Percentiles rank a stretch among this genome's conserved stretches.
These are phyloP conservation scores for Anoplophora glabripennis DNA, from an alignment of 1,140 invertebrate species.

Conservation along the genomic window DNA sequence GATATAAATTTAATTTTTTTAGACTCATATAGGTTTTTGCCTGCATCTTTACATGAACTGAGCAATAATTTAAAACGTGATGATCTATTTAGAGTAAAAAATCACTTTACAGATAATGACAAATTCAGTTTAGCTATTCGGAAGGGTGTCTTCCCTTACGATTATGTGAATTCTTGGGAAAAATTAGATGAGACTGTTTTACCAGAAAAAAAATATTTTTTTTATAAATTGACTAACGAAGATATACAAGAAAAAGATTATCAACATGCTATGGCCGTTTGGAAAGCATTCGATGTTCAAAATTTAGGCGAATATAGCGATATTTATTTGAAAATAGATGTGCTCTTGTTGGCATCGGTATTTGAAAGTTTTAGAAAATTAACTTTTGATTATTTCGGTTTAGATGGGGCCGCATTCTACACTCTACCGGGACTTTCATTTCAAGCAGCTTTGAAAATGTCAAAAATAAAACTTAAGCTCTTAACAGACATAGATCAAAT, in stretches of 20 bases:
- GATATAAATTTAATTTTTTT: conserved; percentile 1
- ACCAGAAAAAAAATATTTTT: conserved; percentile 17
- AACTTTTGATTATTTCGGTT: conserved; percentile 16
- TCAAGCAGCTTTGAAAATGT: conserved; percentile 17
- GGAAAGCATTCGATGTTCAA: conserved; percentile 15
- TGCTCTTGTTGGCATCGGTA: conserved; percentile 16
- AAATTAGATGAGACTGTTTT: conserved; percentile 13
- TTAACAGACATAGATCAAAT: conserved; percentile 19
- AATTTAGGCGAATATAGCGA: conserved; percentile 21
- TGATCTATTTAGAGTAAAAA: conserved; percentile 9
- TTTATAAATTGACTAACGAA: conserved; percentile 16
- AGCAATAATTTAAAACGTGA: neutral
- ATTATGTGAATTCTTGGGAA: conserved; percentile 19
- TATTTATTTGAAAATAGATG: conserved; percentile 19
- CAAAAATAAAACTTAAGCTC: conserved; percentile 19
- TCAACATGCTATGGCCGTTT: conserved; percentile 17
- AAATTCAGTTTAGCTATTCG: conserved; percentile 18
- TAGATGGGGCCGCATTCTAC: conserved; percentile 20
- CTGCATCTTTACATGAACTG: neutral
- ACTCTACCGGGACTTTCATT: conserved; percentile 19
- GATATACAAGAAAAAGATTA: conserved; percentile 14
- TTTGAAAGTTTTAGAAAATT: conserved; percentile 14
- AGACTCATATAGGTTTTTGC: neutral
- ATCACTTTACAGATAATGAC: conserved; percentile 16
- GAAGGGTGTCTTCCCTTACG: conserved; percentile 18